Evolutionary conservation across 2,888 invertebrate genomes (phyloP).

Genomic region (Opisthograptis luteolata): DNA sequence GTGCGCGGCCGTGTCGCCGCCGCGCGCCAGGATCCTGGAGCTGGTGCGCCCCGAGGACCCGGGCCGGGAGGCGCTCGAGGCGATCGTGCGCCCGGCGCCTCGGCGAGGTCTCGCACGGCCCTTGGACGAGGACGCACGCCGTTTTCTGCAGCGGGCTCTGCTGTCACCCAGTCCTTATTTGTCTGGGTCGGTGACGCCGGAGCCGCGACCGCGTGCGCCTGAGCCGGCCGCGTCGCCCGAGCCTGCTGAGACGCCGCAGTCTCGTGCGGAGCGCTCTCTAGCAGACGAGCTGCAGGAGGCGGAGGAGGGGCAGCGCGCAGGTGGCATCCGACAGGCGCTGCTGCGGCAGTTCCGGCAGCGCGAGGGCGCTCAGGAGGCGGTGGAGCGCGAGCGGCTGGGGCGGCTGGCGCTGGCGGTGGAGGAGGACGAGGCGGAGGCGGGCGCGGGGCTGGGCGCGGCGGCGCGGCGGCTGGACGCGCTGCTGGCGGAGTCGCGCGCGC

Average conservation of each 20-base stretch:
- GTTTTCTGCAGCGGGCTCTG: slow-evolving; percentile 71
- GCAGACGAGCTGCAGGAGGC: slow-evolving; percentile 76
- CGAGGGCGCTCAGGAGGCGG: slow-evolving; percentile 60
- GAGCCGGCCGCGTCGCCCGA: no score
- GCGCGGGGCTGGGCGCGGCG: slow-evolving; percentile 62
- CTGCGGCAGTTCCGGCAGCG: slow-evolving; percentile 55
- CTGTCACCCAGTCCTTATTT: slow-evolving; percentile 63
- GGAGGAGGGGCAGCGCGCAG: slow-evolving; percentile 60
- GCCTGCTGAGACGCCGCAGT: slow-evolving; percentile 29
- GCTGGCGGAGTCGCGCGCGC: slow-evolving; percentile 72
- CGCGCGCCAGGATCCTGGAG: slow-evolving; percentile 69
- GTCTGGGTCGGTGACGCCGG: slow-evolving; percentile 51
- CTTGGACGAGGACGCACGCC: slow-evolving; percentile 69
- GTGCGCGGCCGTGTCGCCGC: slow-evolving; percentile 62
- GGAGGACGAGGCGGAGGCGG: slow-evolving; percentile 62
- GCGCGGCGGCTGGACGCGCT: slow-evolving; percentile 71
- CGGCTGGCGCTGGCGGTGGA: slow-evolving; percentile 75
- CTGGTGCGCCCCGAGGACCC: slow-evolving; percentile 72
- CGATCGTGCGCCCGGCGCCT: slow-evolving; percentile 71
- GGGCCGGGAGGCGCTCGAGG: slow-evolving; percentile 70
- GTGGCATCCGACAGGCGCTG: slow-evolving; percentile 50
- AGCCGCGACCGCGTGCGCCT: slow-evolving; percentile 40
- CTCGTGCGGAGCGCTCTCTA: slow-evolving; percentile 56
- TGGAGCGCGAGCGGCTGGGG: slow-evolving; percentile 71
- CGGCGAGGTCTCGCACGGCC: slow-evolving; percentile 68